Percentiles rank a stretch among this genome's conserved stretches.
Conservation (phyloP, 2,888 invertebrate species). For the Cistogaster globosa region DNA sequence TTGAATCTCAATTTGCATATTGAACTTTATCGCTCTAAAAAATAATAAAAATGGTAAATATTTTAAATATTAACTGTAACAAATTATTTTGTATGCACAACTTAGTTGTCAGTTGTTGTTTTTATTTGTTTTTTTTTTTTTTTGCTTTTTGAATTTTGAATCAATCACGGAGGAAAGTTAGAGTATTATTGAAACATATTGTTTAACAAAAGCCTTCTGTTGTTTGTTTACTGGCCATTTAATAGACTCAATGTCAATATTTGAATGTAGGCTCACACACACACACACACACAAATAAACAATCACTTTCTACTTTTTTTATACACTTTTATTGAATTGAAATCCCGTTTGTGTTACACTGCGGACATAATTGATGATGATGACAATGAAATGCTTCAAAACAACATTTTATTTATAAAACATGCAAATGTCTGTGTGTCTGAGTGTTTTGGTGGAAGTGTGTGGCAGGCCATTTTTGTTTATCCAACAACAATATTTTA, state of each 20-base stretch:
- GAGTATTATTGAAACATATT: conserved; percentile 55
- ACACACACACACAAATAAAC: neutral
- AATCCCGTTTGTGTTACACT: conserved; percentile 56
- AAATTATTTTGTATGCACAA: conserved; percentile 25
- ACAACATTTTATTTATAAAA: conserved; percentile 29
- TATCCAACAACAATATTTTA: conserved; percentile 29
- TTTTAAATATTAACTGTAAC: neutral
- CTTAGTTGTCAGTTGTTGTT: conserved; percentile 26
- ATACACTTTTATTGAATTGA: conserved; percentile 39
- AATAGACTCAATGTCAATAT: conserved; percentile 44
- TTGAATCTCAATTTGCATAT: conserved; percentile 64
- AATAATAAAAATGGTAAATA: conserved; percentile 10
- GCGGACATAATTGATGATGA: conserved; percentile 25
- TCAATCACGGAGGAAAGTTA: neutral
- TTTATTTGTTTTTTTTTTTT: conserved; percentile 26
- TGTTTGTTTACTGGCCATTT: conserved; percentile 60
- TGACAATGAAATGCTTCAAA: conserved; percentile 47
- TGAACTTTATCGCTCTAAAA: conserved; percentile 42
- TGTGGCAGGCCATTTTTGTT: conserved; percentile 8
- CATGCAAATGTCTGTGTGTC: neutral
- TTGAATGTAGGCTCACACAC: conserved; percentile 15
- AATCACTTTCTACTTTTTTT: neutral
- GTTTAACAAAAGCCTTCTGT: conserved; percentile 43
- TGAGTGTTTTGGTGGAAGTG: neutral
- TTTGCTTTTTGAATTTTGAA: neutral